Base-by-base conservation (phyloP, 2,888 invertebrate genomes). In the Drosophila paramelanica region DNA sequence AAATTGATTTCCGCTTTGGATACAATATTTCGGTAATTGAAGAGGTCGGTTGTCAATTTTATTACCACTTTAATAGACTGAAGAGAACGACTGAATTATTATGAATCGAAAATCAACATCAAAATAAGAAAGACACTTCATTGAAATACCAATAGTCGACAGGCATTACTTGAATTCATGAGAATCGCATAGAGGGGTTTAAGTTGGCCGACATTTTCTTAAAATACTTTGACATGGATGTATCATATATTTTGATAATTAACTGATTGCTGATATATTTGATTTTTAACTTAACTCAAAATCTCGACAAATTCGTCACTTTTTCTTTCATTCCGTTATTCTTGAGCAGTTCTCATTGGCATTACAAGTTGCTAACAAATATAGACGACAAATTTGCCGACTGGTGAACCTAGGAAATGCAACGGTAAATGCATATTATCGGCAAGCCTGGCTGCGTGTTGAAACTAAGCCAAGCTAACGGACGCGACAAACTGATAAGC, bases 401-500 rank as follows among this genome's bases (percentile, higher is more conserved):
- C 33, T 53, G 17, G 23, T 25, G 56, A 23, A 46, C 67, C 64
- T 70, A 71, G 79, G 61, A 77, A 85, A 65, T 69, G 88, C 74
- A 88, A 82, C 86, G 70, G 82, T 82, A 71, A 85, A 79, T 79
- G 68, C 61, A 61, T 65, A 58, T 71, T 78, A 78, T 77, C 73
- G 79, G 69, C 67, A 52, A 60, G 68, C 67, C 61, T 75, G 74
- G 59, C 77, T 77, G 79, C 69, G 88, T 84, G 84, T 58, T 74
- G 71, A 66, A 77, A 79, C 79, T 69, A 74, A 76, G 87, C 73
- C 59, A 67, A 71, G 67, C 69, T 66, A 83, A 77, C 87, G 87
- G 88, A 81, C 65, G 88, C 85, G 81, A 73, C 88, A 84, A 69
- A 67, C 77, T 80, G 83, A 83, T 83, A 86, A 88, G 72, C 80